These are phyloP conservation scores for Origma solitaria DNA, from an alignment of 2,113 vertebrate species.

Conservation along the genomic window DNA sequence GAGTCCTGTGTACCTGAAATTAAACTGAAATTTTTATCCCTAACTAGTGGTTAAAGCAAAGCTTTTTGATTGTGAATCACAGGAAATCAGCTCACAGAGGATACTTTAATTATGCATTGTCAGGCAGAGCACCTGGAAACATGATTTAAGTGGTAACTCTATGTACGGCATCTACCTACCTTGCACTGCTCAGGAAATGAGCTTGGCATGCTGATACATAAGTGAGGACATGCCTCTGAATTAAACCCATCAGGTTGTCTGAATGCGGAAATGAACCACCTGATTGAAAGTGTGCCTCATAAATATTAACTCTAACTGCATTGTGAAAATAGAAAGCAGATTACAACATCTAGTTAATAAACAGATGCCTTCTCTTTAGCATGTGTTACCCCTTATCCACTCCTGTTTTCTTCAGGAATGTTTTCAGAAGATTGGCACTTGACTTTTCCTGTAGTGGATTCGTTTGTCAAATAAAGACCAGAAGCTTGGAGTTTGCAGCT, in stretches of 20 bases:
- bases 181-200: slow-evolving; percentile 12
- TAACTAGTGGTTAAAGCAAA: neutral
- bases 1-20: neutral
- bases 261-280: slow-evolving; percentile 22
- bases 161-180: neutral
- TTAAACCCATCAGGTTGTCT: neutral
- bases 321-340: neutral
- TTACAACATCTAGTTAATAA: slow-evolving; percentile 1
- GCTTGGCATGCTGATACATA: neutral
- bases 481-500: neutral
- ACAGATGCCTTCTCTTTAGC: neutral
- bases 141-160: neutral
- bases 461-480: neutral
- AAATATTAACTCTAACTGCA: slow-evolving; percentile 26
- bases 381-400: neutral
- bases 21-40: neutral
- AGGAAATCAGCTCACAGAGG: neutral
- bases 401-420: neutral
- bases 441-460: neutral
- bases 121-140: neutral
- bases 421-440: neutral
- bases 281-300: slow-evolving; percentile 24
- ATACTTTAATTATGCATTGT: neutral
- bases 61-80: neutral
- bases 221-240: neutral